A percentile compares a stretch with the other conserved stretches of the same genome.
These are phyloP conservation scores for Holotrichia oblita DNA, from an alignment of 1,140 invertebrate species.

Conservation along the genomic window DNA sequence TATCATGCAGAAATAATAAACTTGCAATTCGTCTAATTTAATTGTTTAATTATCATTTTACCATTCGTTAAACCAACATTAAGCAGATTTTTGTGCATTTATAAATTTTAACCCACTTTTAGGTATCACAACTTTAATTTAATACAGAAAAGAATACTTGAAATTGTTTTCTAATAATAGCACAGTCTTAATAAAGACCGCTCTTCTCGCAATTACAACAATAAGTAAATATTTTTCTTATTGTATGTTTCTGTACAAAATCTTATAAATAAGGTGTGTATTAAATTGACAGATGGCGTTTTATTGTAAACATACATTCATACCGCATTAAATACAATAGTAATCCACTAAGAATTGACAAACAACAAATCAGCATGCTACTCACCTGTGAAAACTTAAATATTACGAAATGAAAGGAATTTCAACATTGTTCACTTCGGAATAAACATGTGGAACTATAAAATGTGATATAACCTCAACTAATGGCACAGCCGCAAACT, in stretches of 20 bases:
- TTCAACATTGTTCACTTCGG: background rate
- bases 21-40: too few relatives aligned
- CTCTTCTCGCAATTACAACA: background rate
- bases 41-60: too few relatives aligned
- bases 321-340: background rate
- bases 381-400: constrained; percentile 28
- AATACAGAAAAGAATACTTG: too few relatives aligned
- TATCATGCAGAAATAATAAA: too few relatives aligned
- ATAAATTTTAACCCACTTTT: too few relatives aligned
- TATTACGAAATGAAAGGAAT: background rate
- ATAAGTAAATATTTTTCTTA: background rate
- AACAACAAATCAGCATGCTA: background rate
- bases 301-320: constrained; percentile 14
- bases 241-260: background rate
- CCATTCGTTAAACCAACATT: too few relatives aligned
- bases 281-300: constrained; percentile 31
- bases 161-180: too few relatives aligned
- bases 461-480: constrained; percentile 34
- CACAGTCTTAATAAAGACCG: background rate
- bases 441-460: constrained; percentile 1
- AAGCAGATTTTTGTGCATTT: too few relatives aligned
- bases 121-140: too few relatives aligned
- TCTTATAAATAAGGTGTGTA: constrained; percentile 32
- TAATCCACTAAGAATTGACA: background rate
- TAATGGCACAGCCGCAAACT: background rate